Evolutionary conservation across 2,113 vertebrate genomes (phyloP).

Genomic region (Climacteris rufus): DNA sequence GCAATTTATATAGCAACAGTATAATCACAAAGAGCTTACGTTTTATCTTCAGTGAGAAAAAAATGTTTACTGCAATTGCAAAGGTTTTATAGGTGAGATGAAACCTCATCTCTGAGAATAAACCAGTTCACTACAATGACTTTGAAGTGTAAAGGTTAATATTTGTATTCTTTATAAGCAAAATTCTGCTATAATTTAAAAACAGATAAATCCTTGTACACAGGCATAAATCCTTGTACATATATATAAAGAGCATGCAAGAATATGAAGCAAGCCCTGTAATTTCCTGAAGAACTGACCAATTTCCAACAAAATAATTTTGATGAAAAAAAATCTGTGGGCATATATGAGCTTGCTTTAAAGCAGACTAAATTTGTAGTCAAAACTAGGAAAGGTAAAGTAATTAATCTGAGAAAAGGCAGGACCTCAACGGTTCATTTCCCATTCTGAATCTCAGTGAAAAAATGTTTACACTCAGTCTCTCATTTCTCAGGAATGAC

Average conservation of each 20-base stretch:
- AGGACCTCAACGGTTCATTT: background rate
- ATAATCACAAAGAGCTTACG: background rate
- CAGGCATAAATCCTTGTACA: background rate
- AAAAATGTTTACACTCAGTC: background rate
- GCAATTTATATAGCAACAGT: background rate
- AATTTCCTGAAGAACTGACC: background rate
- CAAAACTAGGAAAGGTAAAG: background rate
- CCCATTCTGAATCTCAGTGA: background rate
- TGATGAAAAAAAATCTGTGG: background rate
- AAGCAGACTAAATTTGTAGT: background rate
- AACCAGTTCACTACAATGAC: background rate
- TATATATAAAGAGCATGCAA: background rate
- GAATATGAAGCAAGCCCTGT: background rate
- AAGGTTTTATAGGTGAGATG: background rate
- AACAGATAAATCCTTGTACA: background rate
- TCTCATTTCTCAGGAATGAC: background rate
- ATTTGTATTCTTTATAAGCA: background rate
- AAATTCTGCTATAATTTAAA: background rate
- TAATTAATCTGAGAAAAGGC: constrained; percentile 2
- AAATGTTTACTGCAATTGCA: background rate
- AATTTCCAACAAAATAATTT: background rate
- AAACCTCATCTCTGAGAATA: background rate
- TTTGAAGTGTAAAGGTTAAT: background rate
- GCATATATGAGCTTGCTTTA: background rate
- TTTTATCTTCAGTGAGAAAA: background rate